A percentile compares a stretch with the other conserved stretches of the same genome.
phyloP scores from a whole-genome alignment of 2,113 vertebrate species.

The Phycodurus eques region DNA sequence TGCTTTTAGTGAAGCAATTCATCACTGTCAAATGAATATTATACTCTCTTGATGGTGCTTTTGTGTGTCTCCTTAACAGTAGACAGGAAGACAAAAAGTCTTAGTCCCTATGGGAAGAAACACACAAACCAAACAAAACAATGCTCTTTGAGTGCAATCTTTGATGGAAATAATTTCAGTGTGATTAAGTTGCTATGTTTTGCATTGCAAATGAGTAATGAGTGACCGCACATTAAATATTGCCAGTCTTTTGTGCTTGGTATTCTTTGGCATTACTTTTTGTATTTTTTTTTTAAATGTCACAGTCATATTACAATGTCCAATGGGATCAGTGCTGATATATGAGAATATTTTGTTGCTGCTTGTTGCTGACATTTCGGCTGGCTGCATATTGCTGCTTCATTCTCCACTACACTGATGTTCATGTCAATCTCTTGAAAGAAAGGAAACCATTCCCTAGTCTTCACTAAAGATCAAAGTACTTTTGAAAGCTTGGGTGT shows the following conservation, averaged over 20 bases:
- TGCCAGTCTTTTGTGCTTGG: conserved; percentile 31
- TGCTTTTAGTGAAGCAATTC: conserved; percentile 64
- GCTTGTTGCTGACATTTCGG: conserved; percentile 71
- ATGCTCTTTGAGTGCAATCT: conserved; percentile 46
- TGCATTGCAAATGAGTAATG: conserved; percentile 27
- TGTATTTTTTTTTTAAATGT: conserved; percentile 66
- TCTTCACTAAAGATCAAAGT: conserved; percentile 14
- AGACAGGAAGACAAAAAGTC: conserved; percentile 50
- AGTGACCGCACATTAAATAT: conserved; percentile 22
- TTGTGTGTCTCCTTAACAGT: conserved; percentile 51
- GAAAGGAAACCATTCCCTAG: conserved; percentile 11
- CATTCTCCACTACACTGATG: conserved; percentile 34
- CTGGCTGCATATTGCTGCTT: conserved; percentile 50
- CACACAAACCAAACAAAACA: conserved; percentile 30
- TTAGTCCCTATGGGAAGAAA: conserved; percentile 40
- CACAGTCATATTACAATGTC: conserved; percentile 60
- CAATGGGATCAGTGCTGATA: conserved; percentile 52
- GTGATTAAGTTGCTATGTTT: conserved; percentile 23
- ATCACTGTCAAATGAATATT: conserved; percentile 65
- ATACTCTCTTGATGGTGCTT: conserved; percentile 40
- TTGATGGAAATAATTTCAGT: conserved; percentile 42
- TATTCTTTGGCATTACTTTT: conserved; percentile 58
- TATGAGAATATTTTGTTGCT: conserved; percentile 58
- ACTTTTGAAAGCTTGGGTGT: neutral
- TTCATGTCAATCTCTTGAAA: conserved; percentile 35